Evolutionary conservation across 2,888 invertebrate species (phyloP).

Genomic region (Scaptomyza cyrtandrae): DNA sequence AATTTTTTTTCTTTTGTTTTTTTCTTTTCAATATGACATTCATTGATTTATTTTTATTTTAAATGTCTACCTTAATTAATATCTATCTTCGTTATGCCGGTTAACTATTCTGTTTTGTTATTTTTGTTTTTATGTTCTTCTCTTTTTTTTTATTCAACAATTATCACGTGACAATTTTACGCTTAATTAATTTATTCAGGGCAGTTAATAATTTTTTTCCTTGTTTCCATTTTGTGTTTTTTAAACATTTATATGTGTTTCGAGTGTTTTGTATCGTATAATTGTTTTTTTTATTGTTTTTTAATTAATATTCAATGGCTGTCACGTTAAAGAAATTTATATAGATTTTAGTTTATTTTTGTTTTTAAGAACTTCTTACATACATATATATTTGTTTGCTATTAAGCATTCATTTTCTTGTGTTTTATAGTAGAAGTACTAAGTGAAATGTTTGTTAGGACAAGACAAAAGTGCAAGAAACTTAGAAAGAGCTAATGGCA

Average conservation of each 20-base stretch:
- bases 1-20: slow-evolving; percentile 41
- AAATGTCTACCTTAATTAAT: slow-evolving; percentile 75
- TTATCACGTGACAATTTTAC: slow-evolving; percentile 79
- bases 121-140: slow-evolving; percentile 26
- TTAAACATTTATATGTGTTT: slow-evolving; percentile 74
- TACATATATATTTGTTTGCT: slow-evolving; percentile 37
- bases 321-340: slow-evolving; percentile 57
- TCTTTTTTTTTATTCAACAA: slow-evolving; percentile 61
- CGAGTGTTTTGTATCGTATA: slow-evolving; percentile 48
- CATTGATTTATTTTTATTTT: slow-evolving; percentile 25
- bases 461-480: not conserved
- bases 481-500: slow-evolving; percentile 1
- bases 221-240: slow-evolving; percentile 43
- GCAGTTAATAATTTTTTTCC: slow-evolving; percentile 57
- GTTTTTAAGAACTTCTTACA: slow-evolving; percentile 60
- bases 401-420: slow-evolving; percentile 11
- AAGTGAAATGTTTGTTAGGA: slow-evolving; percentile 1
- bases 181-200: slow-evolving; percentile 73
- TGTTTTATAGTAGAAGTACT: not conserved
- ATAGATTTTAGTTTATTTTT: slow-evolving; percentile 38
- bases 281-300: slow-evolving; percentile 47
- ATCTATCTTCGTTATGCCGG: slow-evolving; percentile 62
- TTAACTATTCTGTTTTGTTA: slow-evolving; percentile 34
- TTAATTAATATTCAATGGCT: slow-evolving; percentile 65
- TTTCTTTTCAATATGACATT: slow-evolving; percentile 20